A percentile compares a stretch with the other conserved stretches of the same genome.
These are phyloP conservation scores for Falco peregrinus DNA, from an alignment of 2,797 vertebrate genomes.

Conservation along the genomic window DNA sequence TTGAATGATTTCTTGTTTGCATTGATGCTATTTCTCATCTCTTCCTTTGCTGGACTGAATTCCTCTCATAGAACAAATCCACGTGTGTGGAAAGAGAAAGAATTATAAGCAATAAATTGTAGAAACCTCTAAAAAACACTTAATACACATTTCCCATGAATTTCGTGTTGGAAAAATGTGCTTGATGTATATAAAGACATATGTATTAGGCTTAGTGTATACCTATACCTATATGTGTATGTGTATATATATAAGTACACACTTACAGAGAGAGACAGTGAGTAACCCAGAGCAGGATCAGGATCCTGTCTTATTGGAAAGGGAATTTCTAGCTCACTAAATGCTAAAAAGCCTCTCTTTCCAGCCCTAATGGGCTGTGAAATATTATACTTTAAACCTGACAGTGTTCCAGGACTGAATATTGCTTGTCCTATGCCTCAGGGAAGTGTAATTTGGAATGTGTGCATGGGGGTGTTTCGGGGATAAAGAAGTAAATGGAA, in stretches of 20 bases:
- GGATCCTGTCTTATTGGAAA: neutral
- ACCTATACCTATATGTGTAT: rapidly evolving
- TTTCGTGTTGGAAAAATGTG: neutral
- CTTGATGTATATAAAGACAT: neutral
- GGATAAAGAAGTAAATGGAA: neutral
- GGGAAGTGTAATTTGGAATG: neutral
- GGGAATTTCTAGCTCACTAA: neutral
- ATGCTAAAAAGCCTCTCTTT: neutral
- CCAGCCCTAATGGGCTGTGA: neutral
- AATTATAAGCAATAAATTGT: neutral
- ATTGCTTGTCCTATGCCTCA: neutral
- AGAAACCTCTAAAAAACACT: neutral
- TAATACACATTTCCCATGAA: neutral
- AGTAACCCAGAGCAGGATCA: neutral
- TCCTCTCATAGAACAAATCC: neutral
- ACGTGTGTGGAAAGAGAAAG: neutral
- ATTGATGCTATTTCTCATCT: neutral
- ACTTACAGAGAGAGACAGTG: neutral
- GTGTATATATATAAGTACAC: neutral
- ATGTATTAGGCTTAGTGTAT: neutral
- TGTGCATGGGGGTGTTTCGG: neutral
- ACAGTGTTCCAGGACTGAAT: neutral
- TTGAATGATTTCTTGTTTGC: neutral
- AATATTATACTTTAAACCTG: slow-evolving; percentile 23
- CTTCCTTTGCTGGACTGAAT: neutral